Conservation (phyloP, 2,888 invertebrate species). For the Morpho helenor region DNA sequence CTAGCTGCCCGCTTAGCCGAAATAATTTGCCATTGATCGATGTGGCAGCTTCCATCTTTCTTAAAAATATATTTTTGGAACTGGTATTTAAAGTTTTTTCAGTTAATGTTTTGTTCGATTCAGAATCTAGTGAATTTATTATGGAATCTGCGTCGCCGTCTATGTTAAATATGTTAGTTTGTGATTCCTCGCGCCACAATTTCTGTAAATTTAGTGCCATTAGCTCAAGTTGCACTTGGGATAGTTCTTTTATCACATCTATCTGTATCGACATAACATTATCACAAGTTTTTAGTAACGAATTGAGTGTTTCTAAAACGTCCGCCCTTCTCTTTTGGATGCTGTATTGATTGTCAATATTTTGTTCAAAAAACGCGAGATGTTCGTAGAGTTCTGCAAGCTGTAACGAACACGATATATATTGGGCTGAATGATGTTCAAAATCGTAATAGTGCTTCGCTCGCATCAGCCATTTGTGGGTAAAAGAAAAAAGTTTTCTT, state of each 20-base stretch:
- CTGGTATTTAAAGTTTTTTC: slow-evolving; percentile 57
- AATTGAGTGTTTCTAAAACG: slow-evolving; percentile 77
- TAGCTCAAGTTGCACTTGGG: slow-evolving; percentile 81
- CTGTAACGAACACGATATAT: slow-evolving; percentile 79
- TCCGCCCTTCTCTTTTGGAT: slow-evolving; percentile 80
- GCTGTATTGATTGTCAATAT: slow-evolving; percentile 80
- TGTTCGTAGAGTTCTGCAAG: slow-evolving; percentile 82
- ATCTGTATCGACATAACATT: slow-evolving; percentile 74
- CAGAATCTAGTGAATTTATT: slow-evolving; percentile 58
- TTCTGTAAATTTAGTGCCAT: slow-evolving; percentile 81
- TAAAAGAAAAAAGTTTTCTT: slow-evolving; percentile 73
- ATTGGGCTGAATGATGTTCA: slow-evolving; percentile 78
- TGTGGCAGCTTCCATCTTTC: slow-evolving; percentile 70
- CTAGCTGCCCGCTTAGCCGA: slow-evolving; percentile 57
- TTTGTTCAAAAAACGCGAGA: slow-evolving; percentile 85
- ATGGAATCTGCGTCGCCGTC: slow-evolving; percentile 63
- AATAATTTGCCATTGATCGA: slow-evolving; percentile 61
- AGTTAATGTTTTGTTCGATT: slow-evolving; percentile 63
- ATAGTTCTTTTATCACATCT: slow-evolving; percentile 78
- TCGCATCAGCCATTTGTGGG: slow-evolving; percentile 80
- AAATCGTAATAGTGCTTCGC: slow-evolving; percentile 79
- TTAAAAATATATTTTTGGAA: slow-evolving; percentile 60
- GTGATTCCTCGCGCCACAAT: slow-evolving; percentile 72
- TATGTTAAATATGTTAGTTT: slow-evolving; percentile 57
- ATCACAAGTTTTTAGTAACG: slow-evolving; percentile 70